Evolutionary conservation across 2,113 vertebrate species (phyloP).

Genomic region (Bubo blakistoni): DNA sequence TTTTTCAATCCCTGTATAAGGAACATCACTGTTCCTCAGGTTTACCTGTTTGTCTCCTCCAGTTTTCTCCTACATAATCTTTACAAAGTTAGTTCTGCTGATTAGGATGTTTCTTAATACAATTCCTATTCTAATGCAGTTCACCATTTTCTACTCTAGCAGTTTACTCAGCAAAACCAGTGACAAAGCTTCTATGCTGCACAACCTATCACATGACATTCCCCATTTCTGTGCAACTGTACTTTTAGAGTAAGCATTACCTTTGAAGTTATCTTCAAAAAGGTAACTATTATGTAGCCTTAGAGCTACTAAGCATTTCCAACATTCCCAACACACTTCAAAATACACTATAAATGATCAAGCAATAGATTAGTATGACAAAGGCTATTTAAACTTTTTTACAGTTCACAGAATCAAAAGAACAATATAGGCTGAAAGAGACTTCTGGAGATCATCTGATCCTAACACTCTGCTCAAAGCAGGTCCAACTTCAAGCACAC

Average conservation of each 20-base stretch:
- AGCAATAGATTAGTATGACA: neutral
- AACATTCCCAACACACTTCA: neutral
- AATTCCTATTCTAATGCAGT: neutral
- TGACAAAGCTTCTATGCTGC: neutral
- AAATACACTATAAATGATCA: neutral
- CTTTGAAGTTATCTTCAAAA: neutral
- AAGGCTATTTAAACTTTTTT: neutral
- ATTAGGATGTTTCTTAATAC: neutral
- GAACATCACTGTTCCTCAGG: neutral
- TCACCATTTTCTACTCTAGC: neutral
- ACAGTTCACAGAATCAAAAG: neutral
- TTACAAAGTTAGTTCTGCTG: neutral
- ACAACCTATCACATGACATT: neutral
- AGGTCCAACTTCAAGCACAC: neutral
- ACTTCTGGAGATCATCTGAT: neutral
- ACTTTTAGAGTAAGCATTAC: neutral
- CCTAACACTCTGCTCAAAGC: neutral
- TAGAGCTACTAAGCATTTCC: neutral
- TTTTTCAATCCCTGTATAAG: neutral
- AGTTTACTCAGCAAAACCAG: neutral
- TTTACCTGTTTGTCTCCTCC: neutral
- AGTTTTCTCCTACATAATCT: neutral
- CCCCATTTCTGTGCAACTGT: neutral
- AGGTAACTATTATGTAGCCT: neutral
- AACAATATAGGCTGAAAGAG: neutral